phyloP scores from a whole-genome alignment of 2,797 vertebrate species.

The Pangasius macronema region DNA sequence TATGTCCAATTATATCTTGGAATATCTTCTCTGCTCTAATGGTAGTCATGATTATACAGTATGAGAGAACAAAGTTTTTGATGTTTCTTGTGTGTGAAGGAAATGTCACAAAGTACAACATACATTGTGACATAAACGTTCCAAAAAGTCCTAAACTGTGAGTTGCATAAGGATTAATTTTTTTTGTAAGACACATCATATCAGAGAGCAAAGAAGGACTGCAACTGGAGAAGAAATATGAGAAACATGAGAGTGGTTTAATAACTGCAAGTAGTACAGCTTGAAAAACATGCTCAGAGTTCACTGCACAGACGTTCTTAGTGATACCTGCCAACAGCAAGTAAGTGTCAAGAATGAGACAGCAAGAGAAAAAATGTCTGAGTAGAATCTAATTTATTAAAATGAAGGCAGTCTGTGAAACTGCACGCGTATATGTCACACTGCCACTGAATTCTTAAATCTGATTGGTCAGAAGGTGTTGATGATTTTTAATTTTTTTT shows the following conservation, averaged over 20 bases:
- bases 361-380: background rate
- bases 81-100: background rate
- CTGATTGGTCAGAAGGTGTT: background rate
- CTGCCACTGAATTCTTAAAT: background rate
- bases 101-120: background rate
- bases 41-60: background rate
- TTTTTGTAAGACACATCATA: background rate
- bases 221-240: background rate
- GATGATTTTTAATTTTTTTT: background rate
- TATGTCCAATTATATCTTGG: background rate
- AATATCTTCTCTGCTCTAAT: background rate
- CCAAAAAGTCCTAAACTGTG: background rate
- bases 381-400: background rate
- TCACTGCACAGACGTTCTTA: constrained; percentile 19
- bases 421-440: background rate
- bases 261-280: background rate
- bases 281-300: constrained; percentile 35
- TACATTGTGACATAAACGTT: background rate
- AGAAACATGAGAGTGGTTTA: background rate
- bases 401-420: background rate
- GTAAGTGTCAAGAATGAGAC: background rate
- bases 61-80: background rate
- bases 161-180: background rate
- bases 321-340: constrained; percentile 36
- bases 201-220: background rate